Evolutionary conservation across 2,113 vertebrate genomes (phyloP), one percentile per base, ranked within the genome.

Genomic region (Procavia capensis): DNA sequence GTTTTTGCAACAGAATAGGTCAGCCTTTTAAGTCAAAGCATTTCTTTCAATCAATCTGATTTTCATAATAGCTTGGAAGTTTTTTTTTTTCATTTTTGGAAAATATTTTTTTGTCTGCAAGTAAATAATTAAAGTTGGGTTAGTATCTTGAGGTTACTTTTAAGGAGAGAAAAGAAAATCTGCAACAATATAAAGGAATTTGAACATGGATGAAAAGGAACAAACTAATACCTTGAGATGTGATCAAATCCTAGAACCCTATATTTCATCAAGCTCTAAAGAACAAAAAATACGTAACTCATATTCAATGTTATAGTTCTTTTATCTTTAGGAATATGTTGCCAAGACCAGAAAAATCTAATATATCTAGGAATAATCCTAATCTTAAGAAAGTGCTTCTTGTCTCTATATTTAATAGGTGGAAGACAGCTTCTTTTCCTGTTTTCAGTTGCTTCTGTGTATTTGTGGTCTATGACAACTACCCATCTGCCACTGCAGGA

Each of bases 371-470:
- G 10, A 85, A 89, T 86, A 94, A 83, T 87, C 9, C 50, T 84
- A 34, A 93, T 29, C 7, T 91, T 90, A 87, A 90, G 70, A 94
- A 80, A 57, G 17, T 85, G 57, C 93, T 87, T 50, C 63, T 93
- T 89, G 7, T 72, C 43, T 76, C 29, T 72, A 9, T 34, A 91
- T 72, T 63, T 95, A 85, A 74, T 87, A 59, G 6, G 43, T 34
- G 84, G 6, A 59, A 64, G 80, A 90, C 91, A 9, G 13, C 61
- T 36, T 25, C 41, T 88, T 39, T 2, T 74, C 43, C 47, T 92
- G 31, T 34, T 96, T 97, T 83, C 68, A 80, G 63, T 84, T 94
- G 24, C 66, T 91, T 91, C 70, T 27, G 6, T 89, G 17, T 68
- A 14, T 72, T 63, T 83, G 57, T 83, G 57, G 43, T 54, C 63